Evolutionary conservation across 1,140 invertebrate species (phyloP).

Genomic region (Pristionchus pacificus): DNA sequence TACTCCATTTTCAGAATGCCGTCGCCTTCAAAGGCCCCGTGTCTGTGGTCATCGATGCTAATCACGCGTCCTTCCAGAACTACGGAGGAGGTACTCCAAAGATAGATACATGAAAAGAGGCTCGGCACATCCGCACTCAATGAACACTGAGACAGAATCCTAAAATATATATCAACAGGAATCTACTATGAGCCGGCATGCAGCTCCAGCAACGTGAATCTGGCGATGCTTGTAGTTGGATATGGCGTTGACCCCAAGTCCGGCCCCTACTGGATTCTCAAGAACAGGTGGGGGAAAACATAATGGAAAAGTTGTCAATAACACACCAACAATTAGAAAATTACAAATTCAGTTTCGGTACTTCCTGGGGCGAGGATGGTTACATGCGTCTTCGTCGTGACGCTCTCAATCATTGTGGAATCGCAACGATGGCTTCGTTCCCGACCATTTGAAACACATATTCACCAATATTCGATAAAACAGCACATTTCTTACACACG

Average conservation of each 20-base stretch:
- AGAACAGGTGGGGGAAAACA: slow-evolving; percentile 1
- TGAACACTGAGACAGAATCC: no score
- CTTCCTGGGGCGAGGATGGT: slow-evolving; percentile 3
- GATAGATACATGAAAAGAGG: no score
- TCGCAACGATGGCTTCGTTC: slow-evolving; percentile 9
- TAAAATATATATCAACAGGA: no score
- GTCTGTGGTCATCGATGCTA: slow-evolving; percentile 3
- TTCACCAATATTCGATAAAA: no score
- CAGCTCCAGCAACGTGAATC: not conserved
- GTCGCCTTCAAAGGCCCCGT: slow-evolving; percentile 1
- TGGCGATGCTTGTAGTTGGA: not conserved
- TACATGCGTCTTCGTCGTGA: not conserved
- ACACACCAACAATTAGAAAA: not conserved
- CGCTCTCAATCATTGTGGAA: not conserved
- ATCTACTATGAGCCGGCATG: not conserved
- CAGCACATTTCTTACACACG: no score
- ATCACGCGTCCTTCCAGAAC: not conserved
- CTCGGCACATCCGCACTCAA: no score
- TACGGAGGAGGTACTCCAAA: not conserved
- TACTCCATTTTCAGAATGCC: not conserved
- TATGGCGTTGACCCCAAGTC: not conserved
- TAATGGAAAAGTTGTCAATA: no score
- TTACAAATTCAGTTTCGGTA: not conserved
- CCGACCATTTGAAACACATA: slow-evolving; percentile 7
- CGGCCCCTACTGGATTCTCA: slow-evolving; percentile 1